Evolutionary conservation across 2,888 invertebrate species (phyloP), one percentile per base, ranked within the genome.

Genomic region (Phalera bucephala): DNA sequence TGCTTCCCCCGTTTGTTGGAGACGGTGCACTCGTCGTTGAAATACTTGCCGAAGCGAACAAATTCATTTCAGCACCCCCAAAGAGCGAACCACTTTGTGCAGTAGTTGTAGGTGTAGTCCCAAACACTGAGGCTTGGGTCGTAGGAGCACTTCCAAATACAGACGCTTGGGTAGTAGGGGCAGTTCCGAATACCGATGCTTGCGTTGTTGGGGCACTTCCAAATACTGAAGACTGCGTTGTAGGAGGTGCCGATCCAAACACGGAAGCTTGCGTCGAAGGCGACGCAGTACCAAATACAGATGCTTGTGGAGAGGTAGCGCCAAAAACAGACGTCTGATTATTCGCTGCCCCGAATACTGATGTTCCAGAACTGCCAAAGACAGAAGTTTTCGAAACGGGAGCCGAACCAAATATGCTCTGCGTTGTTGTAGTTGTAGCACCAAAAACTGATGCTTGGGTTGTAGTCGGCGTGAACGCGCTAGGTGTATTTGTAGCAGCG

Each of bases 21-120:
- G 79, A 59, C 0, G 80, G 61, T 0, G 84, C 77, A 29, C 62
- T 82, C 0, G 84, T 84, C 0, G 88, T 82, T 0, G 89, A 87
- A 53, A 90, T 90, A 51, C 77, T 87, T 8, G 86, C 85, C 0
- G 83, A 65, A 1, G 86, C 84, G 52, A 90, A 91, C 47, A 90
- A 42, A 54, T 68, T 84, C 1, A 65, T 44, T 49, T 82, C 79
- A 15, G 63, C 67, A 8, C 74, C 70, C 22, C 82, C 78, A 48
- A 84, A 80, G 19, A 83, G 47, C 2, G 87, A 87, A 1, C 74
- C 64, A 29, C 72, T 64, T 33, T 73, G 72, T 0, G 74, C 43
- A 2, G 76, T 74, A 0, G 79, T 61, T 0, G 75, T 56, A 0
- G 81, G 67, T 20, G 69, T 54, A 1, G 65, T 45, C 8, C 72